A percentile compares a stretch with the other conserved stretches of the same genome.
Conservation (phyloP, 2,888 invertebrate species). For the Eupithecia inturbata region DNA sequence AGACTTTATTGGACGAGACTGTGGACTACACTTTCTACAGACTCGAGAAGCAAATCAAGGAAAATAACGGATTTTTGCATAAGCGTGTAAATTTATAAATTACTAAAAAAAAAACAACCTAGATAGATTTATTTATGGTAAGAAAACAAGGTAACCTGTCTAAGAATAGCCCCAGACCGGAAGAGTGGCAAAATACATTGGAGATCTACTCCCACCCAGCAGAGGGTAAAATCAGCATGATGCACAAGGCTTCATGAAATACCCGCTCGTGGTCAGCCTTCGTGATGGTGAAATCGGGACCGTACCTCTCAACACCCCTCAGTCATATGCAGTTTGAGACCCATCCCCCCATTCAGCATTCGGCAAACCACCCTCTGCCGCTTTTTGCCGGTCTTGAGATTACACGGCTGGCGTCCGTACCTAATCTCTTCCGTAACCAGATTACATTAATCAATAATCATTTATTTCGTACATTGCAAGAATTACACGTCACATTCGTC, state of each 20-base stretch:
- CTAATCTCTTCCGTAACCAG: too few relatives aligned
- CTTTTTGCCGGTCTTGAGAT: too few relatives aligned
- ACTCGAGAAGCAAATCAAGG: slow-evolving; percentile 65
- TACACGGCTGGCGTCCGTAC: too few relatives aligned
- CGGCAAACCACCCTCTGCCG: too few relatives aligned
- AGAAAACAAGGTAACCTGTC: neutral
- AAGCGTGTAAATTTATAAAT: slow-evolving; percentile 50
- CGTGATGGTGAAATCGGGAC: neutral
- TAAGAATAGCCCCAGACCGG: neutral
- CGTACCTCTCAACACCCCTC: neutral
- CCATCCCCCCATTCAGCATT: too few relatives aligned
- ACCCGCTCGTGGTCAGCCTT: too few relatives aligned
- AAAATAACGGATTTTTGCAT: slow-evolving; percentile 64
- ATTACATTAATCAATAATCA: too few relatives aligned
- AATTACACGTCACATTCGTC: too few relatives aligned
- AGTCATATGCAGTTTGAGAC: neutral
- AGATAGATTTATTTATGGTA: neutral
- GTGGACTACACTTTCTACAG: slow-evolving; percentile 65
- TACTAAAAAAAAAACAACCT: neutral
- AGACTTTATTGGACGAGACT: slow-evolving; percentile 56
- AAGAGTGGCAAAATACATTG: neutral
- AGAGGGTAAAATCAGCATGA: neutral
- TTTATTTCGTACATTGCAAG: too few relatives aligned
- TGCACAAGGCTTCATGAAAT: too few relatives aligned
- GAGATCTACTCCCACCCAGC: neutral